Evolutionary conservation across 2,888 invertebrate species (phyloP), one percentile per base, ranked within the genome.

Genomic region (Dugesia japonica): DNA sequence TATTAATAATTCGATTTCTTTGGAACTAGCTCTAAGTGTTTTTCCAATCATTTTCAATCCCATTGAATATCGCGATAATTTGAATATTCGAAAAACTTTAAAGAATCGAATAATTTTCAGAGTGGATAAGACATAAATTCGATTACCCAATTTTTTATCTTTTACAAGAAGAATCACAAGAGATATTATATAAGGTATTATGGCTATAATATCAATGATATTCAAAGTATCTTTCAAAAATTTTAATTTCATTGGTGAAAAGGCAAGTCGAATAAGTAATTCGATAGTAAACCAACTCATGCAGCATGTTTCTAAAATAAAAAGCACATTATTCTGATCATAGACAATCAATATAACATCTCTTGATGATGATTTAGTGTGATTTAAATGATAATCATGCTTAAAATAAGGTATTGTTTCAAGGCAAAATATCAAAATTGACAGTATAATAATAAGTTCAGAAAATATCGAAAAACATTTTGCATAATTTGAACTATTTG

Each of bases 141-240:
- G 84, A 71, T 78, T 78, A 1, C 77, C 31, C 26, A 71, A 26
- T 9, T 78, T 73, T 26, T 31, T 78, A 80, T 82, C 83, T n/a
- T 76, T 76, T 81, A 94, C 94, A 86, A 95, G 91, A 81, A 95
- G 94, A 81, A 95, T 95, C 84, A 94, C 94, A 88, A 97, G 89
- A 82, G 95, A 97, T 87, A 97, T 94, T 89, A 97, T 97, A 88
- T 97, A 97, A 86, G 95, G 95, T 89, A 97, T 94, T 89, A 97
- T 95, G 87, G 95, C 95, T 88, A 85, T 94, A 87, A 97, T 93
- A 87, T 97, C 95, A 88, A 97, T 97, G 87, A 94, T 91, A 88
- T 94, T 94, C 95, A 95, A 95, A 86, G 95, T 93, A 89, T 95
- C 94, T 87, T 93, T 92, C 89, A 94, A 94, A 89, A 97, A 97